Evolutionary conservation across 2,113 vertebrate species (phyloP).

Genomic region (Scalopus aquaticus): DNA sequence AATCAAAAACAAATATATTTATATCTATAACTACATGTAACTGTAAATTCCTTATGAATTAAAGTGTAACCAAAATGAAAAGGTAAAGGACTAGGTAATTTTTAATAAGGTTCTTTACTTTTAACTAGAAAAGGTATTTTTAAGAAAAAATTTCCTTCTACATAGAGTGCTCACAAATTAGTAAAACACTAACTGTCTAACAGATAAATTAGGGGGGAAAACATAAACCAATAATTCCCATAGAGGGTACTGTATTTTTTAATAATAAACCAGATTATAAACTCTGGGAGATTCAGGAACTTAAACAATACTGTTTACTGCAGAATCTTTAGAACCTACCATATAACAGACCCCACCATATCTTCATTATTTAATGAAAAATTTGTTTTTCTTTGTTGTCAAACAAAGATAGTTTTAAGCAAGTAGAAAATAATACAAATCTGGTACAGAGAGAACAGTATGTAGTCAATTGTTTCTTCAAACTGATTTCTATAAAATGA

Average conservation of each 20-base stretch:
- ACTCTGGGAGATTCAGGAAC: not conserved
- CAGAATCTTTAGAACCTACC: not conserved
- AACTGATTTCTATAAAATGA: not conserved
- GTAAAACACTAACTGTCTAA: not conserved
- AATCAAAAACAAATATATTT: conserved; percentile 22
- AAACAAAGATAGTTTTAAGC: conserved; percentile 6
- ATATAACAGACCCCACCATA: not conserved
- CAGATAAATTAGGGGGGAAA: not conserved
- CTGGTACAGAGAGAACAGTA: not conserved
- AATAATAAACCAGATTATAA: not conserved
- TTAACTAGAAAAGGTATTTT: not conserved
- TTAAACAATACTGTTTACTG: not conserved
- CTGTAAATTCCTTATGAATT: not conserved
- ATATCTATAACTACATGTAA: not conserved
- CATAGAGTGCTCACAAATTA: not conserved
- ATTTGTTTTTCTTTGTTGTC: not conserved
- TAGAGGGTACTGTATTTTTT: not conserved
- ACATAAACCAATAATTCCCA: not conserved
- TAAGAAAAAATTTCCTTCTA: not conserved
- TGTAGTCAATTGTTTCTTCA: not conserved
- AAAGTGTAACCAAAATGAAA: not conserved
- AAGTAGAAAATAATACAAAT: not conserved
- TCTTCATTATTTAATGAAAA: conserved; percentile 9
- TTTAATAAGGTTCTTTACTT: too few relatives aligned
- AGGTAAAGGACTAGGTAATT: not conserved